phyloP scores from a whole-genome alignment of 2,797 vertebrate species.

The Gymnopithys bicolor region DNA sequence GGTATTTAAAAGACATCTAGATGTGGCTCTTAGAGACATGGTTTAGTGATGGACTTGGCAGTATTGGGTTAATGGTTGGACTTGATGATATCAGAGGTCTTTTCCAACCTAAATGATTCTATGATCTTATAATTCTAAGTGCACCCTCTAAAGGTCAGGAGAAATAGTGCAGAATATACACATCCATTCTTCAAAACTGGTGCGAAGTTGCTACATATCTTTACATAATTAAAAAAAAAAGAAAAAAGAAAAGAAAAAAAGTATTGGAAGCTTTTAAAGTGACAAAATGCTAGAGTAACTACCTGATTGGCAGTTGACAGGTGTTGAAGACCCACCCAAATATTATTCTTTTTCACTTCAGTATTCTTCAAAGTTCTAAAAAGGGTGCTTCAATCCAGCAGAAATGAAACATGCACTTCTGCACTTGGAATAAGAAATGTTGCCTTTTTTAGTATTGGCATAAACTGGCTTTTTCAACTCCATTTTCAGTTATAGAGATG shows the following conservation, averaged over 20 bases:
- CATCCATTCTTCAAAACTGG: background rate
- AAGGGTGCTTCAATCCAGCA: background rate
- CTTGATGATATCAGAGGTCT: background rate
- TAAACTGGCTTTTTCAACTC: background rate
- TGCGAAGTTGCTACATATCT: background rate
- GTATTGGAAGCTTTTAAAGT: background rate
- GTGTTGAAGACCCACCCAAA: background rate
- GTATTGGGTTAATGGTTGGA: background rate
- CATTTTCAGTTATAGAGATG: background rate
- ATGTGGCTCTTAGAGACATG: background rate
- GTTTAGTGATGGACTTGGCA: background rate
- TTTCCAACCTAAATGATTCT: background rate
- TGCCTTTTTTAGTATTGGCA: slow-evolving; percentile 20
- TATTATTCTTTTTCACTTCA: background rate
- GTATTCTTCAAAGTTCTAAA: background rate
- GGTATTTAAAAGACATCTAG: background rate
- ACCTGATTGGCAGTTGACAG: background rate
- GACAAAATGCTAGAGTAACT: background rate
- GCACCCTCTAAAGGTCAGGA: background rate
- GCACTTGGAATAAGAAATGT: background rate
- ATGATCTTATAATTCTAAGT: background rate
- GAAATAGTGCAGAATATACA: background rate
- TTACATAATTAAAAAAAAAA: background rate
- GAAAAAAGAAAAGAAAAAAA: background rate
- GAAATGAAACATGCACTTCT: background rate